These are phyloP conservation scores for Glandiceps talaboti DNA, from an alignment of 53 echinoderm and acorn worm genomes.

Conservation along the genomic window DNA sequence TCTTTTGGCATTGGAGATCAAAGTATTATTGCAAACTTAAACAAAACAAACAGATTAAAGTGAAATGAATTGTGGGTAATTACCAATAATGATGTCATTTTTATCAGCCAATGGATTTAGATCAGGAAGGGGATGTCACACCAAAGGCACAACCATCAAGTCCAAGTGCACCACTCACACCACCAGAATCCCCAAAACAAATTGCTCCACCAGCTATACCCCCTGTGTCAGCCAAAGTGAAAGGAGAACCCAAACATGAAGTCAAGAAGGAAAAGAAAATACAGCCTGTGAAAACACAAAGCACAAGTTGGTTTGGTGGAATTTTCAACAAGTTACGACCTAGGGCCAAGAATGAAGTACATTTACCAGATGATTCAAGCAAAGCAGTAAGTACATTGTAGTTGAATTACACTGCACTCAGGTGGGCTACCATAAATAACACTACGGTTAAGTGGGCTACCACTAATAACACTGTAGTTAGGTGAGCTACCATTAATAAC, in stretches of 20 bases:
- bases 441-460: no score
- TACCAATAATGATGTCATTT: no score
- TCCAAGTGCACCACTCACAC: constrained; percentile 38
- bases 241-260: constrained; percentile 22
- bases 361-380: constrained; percentile 74
- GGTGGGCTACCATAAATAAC: no score
- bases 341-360: constrained; percentile 53
- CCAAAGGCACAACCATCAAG: not conserved
- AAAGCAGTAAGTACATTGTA: constrained; percentile 41
- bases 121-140: not conserved
- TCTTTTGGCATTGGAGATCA: no score
- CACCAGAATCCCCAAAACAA: constrained; percentile 50
- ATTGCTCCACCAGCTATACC: constrained; percentile 33
- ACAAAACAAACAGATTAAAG: not conserved
- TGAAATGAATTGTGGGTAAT: no score
- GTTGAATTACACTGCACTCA: no score
- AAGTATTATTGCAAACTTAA: not conserved
- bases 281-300: constrained; percentile 37
- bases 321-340: constrained; percentile 38
- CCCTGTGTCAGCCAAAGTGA: constrained; percentile 11
- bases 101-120: no score
- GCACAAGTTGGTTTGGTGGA: constrained; percentile 78
- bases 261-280: constrained; percentile 39
- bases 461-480: no score
- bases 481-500: no score